phyloP scores from a whole-genome alignment of 2,113 vertebrate species.

The Pseudorectes ferrugineus region DNA sequence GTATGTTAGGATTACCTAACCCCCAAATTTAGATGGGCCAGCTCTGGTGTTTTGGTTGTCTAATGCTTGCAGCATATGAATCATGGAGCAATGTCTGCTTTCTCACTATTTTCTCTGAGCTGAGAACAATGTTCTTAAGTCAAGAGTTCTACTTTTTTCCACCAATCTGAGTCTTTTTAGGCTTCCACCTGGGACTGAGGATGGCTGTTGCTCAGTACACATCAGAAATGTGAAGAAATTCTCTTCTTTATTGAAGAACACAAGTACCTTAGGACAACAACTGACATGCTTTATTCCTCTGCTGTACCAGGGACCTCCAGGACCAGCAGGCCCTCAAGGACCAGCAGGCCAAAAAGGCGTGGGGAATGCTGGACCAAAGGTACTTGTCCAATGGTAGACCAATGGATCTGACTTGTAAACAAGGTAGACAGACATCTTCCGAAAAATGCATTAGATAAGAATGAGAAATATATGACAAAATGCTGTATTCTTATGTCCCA shows the following conservation, averaged over 20 bases:
- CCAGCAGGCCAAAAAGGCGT: slow-evolving; percentile 75
- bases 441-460: neutral
- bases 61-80: neutral
- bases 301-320: slow-evolving; percentile 74
- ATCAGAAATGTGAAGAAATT: neutral
- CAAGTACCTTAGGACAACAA: neutral
- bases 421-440: neutral
- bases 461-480: neutral
- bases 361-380: slow-evolving; percentile 82
- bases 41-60: neutral
- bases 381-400: neutral
- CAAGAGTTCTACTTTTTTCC: neutral
- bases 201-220: neutral
- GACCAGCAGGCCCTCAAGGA: slow-evolving; percentile 75
- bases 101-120: neutral
- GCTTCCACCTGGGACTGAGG: neutral
- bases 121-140: neutral
- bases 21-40: neutral
- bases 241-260: neutral
- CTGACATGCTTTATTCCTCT: neutral
- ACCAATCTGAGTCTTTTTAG: neutral
- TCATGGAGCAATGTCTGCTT: neutral
- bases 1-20: neutral
- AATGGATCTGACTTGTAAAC: neutral
- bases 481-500: neutral